phyloP scores from a whole-genome alignment of 2,797 vertebrate genomes.

The Decapterus maruadsi region DNA sequence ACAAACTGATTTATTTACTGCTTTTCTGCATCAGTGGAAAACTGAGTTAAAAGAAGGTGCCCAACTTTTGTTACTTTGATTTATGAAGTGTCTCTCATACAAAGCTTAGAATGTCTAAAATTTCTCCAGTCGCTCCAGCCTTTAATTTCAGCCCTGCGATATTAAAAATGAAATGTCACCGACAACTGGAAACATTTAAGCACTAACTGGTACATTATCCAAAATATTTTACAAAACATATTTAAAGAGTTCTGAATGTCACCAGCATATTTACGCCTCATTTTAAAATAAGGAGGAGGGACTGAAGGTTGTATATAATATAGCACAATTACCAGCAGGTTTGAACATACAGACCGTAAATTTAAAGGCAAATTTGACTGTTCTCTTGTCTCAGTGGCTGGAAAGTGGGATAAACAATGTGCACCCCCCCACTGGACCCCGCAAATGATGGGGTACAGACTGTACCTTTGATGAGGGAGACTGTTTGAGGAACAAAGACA shows the following conservation, averaged over 20 bases:
- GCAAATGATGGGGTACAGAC: conserved; percentile 14
- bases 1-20: too few relatives aligned
- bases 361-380: not conserved
- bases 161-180: not conserved
- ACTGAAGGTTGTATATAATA: not conserved
- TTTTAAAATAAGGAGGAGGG: not conserved
- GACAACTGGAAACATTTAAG: not conserved
- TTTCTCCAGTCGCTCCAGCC: not conserved
- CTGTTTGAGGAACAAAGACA: conserved; percentile 19
- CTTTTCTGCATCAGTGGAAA: too few relatives aligned
- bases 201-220: too few relatives aligned
- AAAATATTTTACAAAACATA: too few relatives aligned
- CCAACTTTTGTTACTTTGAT: too few relatives aligned
- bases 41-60: too few relatives aligned
- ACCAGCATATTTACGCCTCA: not conserved
- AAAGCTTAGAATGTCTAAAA: too few relatives aligned
- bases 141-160: not conserved
- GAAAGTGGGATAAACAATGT: not conserved
- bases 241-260: not conserved
- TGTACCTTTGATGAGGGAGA: conserved; percentile 51
- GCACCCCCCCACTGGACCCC: too few relatives aligned
- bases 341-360: not conserved
- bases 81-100: too few relatives aligned
- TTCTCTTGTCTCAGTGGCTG: conserved; percentile 5
- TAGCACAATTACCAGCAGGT: too few relatives aligned